phyloP scores from a whole-genome alignment of 1,140 invertebrate genomes.

The Drosophila arizonae region DNA sequence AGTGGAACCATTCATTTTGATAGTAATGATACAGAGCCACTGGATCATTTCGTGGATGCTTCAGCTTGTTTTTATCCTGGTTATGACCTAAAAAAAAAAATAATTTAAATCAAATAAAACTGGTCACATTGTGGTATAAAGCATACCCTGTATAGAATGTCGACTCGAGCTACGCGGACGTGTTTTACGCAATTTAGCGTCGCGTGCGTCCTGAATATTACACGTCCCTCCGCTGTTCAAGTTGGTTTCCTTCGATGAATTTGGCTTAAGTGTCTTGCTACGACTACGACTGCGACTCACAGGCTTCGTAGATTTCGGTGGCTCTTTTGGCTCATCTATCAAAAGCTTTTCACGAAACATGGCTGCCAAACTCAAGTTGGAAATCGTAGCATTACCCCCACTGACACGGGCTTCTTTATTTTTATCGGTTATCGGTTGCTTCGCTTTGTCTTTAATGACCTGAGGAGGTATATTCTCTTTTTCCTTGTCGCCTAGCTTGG shows the following conservation, averaged over 20 bases:
- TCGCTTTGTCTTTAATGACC: constrained; percentile 3
- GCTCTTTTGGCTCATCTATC: constrained; percentile 32
- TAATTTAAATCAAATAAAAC: not conserved
- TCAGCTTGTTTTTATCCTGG: constrained; percentile 19
- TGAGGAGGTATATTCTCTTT: constrained; percentile 40
- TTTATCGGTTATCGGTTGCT: constrained; percentile 3
- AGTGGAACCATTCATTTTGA: constrained; percentile 88
- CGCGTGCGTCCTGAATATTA: not conserved
- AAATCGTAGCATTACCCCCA: not conserved
- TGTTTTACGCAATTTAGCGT: constrained; percentile 29
- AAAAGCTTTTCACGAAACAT: constrained; percentile 50
- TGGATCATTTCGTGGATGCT: constrained; percentile 84
- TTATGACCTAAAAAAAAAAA: constrained; percentile 24
- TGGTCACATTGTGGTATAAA: not conserved
- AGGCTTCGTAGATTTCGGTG: not conserved
- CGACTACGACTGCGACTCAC: constrained; percentile 59
- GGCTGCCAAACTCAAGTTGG: constrained; percentile 20
- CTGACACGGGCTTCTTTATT: constrained; percentile 12
- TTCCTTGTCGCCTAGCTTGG: constrained; percentile 52
- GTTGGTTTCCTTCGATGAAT: not conserved
- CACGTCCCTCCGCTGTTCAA: constrained; percentile 1
- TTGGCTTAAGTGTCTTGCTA: constrained; percentile 36
- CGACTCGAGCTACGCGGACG: constrained; percentile 41
- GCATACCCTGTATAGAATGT: constrained; percentile 21
- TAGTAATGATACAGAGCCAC: constrained; percentile 90